A percentile compares a stretch with the other conserved stretches of the same genome.
Conservation (phyloP, 2,888 invertebrate genomes). For the Scaptodrosophila latifasciaeformis region DNA sequence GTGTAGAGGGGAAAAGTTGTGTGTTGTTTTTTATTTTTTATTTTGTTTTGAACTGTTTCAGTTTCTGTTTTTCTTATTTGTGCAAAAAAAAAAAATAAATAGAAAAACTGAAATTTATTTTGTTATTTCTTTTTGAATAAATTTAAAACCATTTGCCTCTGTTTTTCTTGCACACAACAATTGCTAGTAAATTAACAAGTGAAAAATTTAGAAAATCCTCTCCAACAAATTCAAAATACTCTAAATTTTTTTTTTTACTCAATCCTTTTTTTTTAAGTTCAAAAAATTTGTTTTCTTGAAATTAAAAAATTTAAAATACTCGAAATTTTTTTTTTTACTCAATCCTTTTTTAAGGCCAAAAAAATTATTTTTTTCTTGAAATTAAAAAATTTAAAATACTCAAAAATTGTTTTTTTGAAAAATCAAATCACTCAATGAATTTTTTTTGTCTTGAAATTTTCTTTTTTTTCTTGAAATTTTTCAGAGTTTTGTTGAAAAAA, state of each 20-base stretch:
- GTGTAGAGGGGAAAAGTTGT: no score
- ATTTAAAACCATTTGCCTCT: neutral
- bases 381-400: no score
- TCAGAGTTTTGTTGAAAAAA: neutral
- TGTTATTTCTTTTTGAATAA: no score
- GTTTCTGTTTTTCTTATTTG: no score
- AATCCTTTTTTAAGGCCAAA: no score
- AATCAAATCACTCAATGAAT: neutral
- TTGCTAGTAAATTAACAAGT: neutral
- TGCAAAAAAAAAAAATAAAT: neutral
- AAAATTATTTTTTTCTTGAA: no score
- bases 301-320: neutral
- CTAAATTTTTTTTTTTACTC: no score
- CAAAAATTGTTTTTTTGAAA: neutral
- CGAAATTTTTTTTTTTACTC: no score
- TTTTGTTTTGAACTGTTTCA: no score
- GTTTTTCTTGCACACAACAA: neutral
- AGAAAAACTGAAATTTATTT: no score
- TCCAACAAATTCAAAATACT: neutral
- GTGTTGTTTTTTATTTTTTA: no score
- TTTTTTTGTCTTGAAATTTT: neutral
- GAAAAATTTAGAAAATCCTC: neutral
- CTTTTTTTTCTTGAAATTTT: conserved; percentile 22
- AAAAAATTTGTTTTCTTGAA: neutral
- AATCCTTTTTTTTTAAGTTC: no score